Evolutionary conservation across 1,140 invertebrate genomes (phyloP).

Genomic region (Drosophila kikkawai): DNA sequence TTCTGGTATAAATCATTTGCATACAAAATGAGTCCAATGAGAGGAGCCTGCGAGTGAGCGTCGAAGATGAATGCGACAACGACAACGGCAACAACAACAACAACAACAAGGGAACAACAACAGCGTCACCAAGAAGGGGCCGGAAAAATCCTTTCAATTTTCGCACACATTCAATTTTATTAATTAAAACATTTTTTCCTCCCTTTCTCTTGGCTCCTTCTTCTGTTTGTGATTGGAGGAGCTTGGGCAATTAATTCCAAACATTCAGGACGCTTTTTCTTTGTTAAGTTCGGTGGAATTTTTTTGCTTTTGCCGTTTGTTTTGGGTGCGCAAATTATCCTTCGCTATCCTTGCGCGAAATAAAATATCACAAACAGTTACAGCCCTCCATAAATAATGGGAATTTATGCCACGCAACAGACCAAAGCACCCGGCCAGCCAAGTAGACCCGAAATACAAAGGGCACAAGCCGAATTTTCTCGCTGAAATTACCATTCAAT

Average conservation of each 20-base stretch:
- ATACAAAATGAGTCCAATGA: conserved; percentile 80
- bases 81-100: conserved; percentile 53
- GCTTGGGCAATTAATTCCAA: conserved; percentile 83
- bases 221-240: conserved; percentile 70
- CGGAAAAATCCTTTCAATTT: conserved; percentile 84
- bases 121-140: conserved; percentile 43
- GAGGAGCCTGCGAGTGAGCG: conserved; percentile 69
- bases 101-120: conserved; percentile 13
- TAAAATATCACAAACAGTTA: conserved; percentile 85
- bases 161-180: conserved; percentile 84
- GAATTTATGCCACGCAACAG: conserved; percentile 77
- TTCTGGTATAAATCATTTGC: conserved; percentile 85
- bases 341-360: conserved; percentile 77
- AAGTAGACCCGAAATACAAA: conserved; percentile 40
- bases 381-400: conserved; percentile 84
- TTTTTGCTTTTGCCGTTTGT: conserved; percentile 23
- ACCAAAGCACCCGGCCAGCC: conserved; percentile 5
- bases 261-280: conserved; percentile 82
- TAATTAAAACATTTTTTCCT: conserved; percentile 83
- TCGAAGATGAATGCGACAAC: conserved; percentile 72
- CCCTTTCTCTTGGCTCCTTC: conserved; percentile 35
- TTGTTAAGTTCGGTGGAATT: conserved; percentile 71
- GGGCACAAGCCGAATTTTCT: conserved; percentile 58
- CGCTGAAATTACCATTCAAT: conserved; percentile 84
- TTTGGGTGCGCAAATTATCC: conserved; percentile 70